A percentile compares a stretch with the other conserved stretches of the same genome.
Conservation (phyloP, 2,797 vertebrate genomes). For the Gymnothorax reevesii region DNA sequence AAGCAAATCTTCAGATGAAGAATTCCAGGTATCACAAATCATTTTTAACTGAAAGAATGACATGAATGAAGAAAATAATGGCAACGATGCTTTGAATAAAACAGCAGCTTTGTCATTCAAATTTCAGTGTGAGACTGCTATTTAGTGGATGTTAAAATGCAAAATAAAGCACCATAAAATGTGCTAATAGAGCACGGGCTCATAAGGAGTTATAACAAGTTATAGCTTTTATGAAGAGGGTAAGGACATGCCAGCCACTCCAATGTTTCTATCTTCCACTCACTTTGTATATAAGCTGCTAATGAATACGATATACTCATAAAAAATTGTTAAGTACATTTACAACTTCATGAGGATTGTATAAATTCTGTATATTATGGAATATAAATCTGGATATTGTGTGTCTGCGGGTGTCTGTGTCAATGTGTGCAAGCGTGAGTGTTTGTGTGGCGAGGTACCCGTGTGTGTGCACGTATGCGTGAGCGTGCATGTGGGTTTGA, state of each 20-base stretch:
- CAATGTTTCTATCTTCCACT: background rate
- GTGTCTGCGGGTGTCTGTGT: background rate
- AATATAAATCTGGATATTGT: background rate
- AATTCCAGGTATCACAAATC: no score
- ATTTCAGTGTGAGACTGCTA: no score
- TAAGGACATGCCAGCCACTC: background rate
- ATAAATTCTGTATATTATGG: no score
- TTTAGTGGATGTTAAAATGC: background rate
- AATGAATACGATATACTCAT: constrained; percentile 85
- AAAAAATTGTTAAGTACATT: constrained; percentile 78
- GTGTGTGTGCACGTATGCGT: background rate
- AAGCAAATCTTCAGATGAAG: no score
- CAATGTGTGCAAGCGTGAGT: background rate
- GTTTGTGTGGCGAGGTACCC: background rate
- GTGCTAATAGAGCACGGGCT: background rate
- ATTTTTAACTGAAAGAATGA: no score
- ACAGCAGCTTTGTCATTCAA: no score
- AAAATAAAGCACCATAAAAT: background rate
- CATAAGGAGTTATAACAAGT: background rate
- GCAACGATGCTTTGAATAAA: no score
- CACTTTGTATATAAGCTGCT: constrained; percentile 26
- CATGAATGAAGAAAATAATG: no score
- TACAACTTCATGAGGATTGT: constrained; percentile 84
- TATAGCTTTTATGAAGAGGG: background rate
- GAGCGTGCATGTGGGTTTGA: no score